phyloP scores from a whole-genome alignment of 2,888 invertebrate species.

The Hyles lineata region DNA sequence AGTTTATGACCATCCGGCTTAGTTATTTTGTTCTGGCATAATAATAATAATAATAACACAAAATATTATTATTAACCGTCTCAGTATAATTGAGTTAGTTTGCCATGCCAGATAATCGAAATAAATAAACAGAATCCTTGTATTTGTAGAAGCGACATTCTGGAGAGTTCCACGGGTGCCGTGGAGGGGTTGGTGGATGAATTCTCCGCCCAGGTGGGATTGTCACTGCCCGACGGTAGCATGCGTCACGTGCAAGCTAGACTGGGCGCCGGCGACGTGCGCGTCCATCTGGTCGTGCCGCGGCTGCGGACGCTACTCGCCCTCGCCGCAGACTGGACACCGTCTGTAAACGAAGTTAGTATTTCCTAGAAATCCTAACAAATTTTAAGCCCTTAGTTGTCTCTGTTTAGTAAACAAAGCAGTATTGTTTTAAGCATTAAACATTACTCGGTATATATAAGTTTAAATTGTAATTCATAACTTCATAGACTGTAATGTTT shows the following conservation, averaged over 20 bases:
- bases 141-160: constrained; percentile 67
- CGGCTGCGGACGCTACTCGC: constrained; percentile 61
- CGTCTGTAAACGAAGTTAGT: constrained; percentile 48
- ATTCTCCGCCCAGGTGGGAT: constrained; percentile 54
- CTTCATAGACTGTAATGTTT: no score
- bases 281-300: constrained; percentile 58
- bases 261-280: constrained; percentile 49
- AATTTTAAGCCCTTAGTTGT: no score
- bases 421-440: no score
- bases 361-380: neutral
- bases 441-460: no score
- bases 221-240: constrained; percentile 40
- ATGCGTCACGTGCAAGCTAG: constrained; percentile 46
- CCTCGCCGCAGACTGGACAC: constrained; percentile 60
- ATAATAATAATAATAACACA: no score
- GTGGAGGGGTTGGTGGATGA: constrained; percentile 63
- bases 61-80: no score
- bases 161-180: constrained; percentile 67
- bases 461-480: no score
- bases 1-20: no score
- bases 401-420: no score
- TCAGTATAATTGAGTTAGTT: neutral
- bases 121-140: neutral
- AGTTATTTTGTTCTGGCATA: no score
- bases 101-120: no score